Evolutionary conservation across 2,113 vertebrate genomes (phyloP).

Genomic region (Sclerurus mexicanus): DNA sequence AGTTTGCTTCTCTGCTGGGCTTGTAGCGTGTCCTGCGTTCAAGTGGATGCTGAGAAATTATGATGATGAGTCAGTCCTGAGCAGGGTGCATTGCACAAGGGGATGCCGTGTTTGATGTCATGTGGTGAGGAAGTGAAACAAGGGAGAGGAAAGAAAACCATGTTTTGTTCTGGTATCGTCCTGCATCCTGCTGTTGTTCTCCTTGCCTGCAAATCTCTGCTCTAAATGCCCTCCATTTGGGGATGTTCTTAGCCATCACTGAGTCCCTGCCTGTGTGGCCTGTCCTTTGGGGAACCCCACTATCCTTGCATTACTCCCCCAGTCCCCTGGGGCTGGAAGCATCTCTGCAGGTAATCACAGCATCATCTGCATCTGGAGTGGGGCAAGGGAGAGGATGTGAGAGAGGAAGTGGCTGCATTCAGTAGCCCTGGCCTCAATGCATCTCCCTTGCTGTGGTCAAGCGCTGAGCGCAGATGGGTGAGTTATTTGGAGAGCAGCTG

Average conservation of each 20-base stretch:
- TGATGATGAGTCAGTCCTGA: neutral
- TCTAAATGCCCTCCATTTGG: neutral
- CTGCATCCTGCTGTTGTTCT: rapidly evolving
- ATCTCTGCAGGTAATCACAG: neutral
- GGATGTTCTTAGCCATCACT: neutral
- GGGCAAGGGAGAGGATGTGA: neutral
- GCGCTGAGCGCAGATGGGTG: rapidly evolving
- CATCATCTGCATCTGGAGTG: neutral
- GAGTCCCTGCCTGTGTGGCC: rapidly evolving
- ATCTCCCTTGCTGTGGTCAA: neutral
- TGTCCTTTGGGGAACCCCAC: too few species aligned
- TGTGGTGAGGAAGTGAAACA: conserved; percentile 19
- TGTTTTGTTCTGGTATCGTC: neutral
- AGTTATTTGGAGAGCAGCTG: neutral
- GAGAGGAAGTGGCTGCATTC: conserved; percentile 5
- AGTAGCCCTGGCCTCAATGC: rapidly evolving
- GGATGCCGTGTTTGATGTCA: rapidly evolving
- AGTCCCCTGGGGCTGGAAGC: neutral
- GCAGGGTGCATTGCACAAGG: neutral
- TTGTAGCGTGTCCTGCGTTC: neutral
- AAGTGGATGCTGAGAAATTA: neutral
- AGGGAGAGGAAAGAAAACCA: neutral
- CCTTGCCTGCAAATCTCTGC: neutral
- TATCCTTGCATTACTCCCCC: rapidly evolving
- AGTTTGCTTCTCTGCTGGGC: neutral